phyloP scores from a whole-genome alignment of 2,113 vertebrate species.

The Cyrtonyx montezumae region DNA sequence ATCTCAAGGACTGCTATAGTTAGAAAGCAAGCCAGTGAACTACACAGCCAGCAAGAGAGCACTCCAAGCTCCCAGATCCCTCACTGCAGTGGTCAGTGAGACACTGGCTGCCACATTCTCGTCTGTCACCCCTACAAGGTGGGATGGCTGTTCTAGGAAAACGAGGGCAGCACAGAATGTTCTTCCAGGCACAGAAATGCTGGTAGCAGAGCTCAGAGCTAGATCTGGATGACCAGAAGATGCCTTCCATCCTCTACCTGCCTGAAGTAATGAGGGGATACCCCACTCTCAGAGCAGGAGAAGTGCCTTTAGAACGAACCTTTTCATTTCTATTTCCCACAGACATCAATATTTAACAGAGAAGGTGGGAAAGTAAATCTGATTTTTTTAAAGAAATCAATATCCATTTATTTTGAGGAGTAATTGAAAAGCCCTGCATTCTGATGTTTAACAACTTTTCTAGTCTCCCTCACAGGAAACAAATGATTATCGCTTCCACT shows the following conservation, averaged over 20 bases:
- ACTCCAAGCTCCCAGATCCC: conserved; percentile 17
- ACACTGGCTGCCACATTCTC: conserved; percentile 1
- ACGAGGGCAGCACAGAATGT: neutral
- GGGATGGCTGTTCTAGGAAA: neutral
- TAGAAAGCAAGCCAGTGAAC: conserved; percentile 64
- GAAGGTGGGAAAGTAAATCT: conserved; percentile 74
- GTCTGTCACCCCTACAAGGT: neutral
- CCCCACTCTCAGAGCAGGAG: conserved; percentile 26
- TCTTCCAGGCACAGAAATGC: neutral
- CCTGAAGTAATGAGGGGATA: conserved; percentile 18
- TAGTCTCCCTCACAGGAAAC: conserved; percentile 57
- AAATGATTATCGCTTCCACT: conserved; percentile 32
- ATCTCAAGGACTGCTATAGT: conserved; percentile 61
- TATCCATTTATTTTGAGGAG: conserved; percentile 67
- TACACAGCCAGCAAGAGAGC: conserved; percentile 10
- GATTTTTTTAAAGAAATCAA: conserved; percentile 61
- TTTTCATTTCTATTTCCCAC: conserved; percentile 71
- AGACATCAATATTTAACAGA: conserved; percentile 71
- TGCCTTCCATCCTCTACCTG: neutral
- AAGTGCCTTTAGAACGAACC: conserved; percentile 61
- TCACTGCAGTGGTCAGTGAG: neutral
- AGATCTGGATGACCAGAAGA: neutral
- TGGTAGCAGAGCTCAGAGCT: neutral
- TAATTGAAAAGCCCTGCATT: conserved; percentile 66
- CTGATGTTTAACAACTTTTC: conserved; percentile 72